Evolutionary conservation across 2,797 vertebrate genomes (phyloP).

Genomic region (Lutjanus argentimaculatus): DNA sequence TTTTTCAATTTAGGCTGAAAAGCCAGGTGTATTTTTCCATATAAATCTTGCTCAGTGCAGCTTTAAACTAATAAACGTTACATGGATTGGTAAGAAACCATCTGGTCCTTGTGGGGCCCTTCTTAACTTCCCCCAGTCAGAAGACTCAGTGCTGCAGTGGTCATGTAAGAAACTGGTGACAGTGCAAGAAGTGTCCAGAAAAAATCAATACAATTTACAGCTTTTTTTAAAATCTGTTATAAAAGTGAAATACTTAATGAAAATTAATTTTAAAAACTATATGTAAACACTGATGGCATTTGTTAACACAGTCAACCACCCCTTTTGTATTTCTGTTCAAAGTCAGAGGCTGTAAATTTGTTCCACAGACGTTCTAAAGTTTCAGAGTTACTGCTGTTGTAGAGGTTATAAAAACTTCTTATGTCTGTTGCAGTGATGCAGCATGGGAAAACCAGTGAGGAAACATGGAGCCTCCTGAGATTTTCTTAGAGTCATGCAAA

Average conservation of each 20-base stretch:
- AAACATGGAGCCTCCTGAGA: neutral
- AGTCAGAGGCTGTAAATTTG: neutral
- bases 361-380: neutral
- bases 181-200: conserved; percentile 1
- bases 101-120: conserved; percentile 46
- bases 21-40: conserved; percentile 32
- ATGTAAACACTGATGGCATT: neutral
- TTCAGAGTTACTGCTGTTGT: neutral
- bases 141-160: conserved; percentile 11
- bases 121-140: conserved; percentile 11
- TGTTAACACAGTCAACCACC: conserved; percentile 4
- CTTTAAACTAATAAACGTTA: conserved; percentile 45
- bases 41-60: conserved; percentile 40
- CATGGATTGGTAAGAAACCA: conserved; percentile 44
- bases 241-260: neutral
- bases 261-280: neutral
- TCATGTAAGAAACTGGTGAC: neutral
- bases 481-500: neutral
- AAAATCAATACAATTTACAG: conserved; percentile 8
- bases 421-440: neutral
- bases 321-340: neutral
- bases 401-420: conserved; percentile 3
- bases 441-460: neutral
- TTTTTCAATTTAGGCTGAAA: conserved; percentile 26
- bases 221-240: neutral